phyloP scores from a whole-genome alignment of 1,140 invertebrate species.

The Bacillus rossius region DNA sequence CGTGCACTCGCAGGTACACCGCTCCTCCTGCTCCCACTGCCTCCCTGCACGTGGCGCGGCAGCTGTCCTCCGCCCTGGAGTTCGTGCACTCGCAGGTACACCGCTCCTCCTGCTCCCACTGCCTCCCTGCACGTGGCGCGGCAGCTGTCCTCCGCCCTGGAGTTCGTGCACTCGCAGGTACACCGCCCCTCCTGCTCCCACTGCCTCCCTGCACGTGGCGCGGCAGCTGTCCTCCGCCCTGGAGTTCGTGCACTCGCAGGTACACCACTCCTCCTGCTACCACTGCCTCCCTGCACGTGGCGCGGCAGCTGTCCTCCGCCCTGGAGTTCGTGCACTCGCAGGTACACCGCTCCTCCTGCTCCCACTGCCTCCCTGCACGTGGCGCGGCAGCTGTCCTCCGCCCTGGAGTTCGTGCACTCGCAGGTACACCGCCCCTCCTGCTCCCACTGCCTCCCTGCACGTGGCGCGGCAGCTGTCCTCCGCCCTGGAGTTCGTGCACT shows the following conservation, averaged over 20 bases:
- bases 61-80: slow-evolving; percentile 69
- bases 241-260: slow-evolving; percentile 78
- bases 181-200: no score
- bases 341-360: no score
- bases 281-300: slow-evolving; percentile 54
- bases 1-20: slow-evolving; percentile 75
- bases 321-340: slow-evolving; percentile 82
- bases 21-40: no score
- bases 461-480: slow-evolving; percentile 60
- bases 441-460: slow-evolving; percentile 53
- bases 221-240: slow-evolving; percentile 65
- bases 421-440: no score
- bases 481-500: slow-evolving; percentile 79
- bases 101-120: no score
- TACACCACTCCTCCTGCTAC: no score
- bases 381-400: slow-evolving; percentile 60
- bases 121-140: slow-evolving; percentile 53
- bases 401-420: slow-evolving; percentile 78
- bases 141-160: slow-evolving; percentile 67
- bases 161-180: slow-evolving; percentile 79
- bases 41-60: slow-evolving; percentile 53
- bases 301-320: slow-evolving; percentile 62
- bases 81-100: slow-evolving; percentile 78
- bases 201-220: slow-evolving; percentile 54
- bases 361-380: slow-evolving; percentile 56